Base-by-base conservation (phyloP, 2,113 vertebrate species). In the Phrynosoma platyrhinos region DNA sequence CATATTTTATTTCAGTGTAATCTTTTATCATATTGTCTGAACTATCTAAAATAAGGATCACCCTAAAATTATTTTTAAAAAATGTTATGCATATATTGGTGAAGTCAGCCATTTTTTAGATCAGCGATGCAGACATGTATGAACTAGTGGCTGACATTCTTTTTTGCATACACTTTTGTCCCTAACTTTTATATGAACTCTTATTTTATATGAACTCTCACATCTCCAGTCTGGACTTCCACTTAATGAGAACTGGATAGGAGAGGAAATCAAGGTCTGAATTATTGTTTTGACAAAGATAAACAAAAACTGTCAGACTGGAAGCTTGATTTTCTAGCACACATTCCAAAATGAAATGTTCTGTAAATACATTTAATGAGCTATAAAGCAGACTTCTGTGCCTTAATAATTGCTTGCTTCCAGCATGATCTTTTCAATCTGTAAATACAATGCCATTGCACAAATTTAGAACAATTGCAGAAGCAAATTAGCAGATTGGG, bases 11-110 rank as follows among this genome's bases (percentile, higher is more conserved):
- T 66, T 82, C 40, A 40, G 2, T 30, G 12, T 90, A 91, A 89
- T 87, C 77, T 90, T 89, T 88, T 89, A 72, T 32, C 62, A 40
- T 92, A 14, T 40, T 64, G 88, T 71, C 90, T 90, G 47, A 90
- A 30, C 83, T 79, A 92, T 89, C 42, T 62, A 14, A 62, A 62
- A 62, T 62, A 62, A 62, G 2, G 58, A 62, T 62, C 13, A 62
- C 18, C 58, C 58, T 62, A 62, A 62, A 58, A 62, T 18, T 16
- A 62, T 86, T 75, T 86, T 75, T 42, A 47, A 83, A n/a, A 93
- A 91, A 90, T 53, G 68, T 82, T 62, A 68, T 68, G 5, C 7
- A 27, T 68, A 88, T 90, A 87, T 58, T 84, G 77, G 87, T 88
- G 66, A 90, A 79, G 42, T 62, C 1, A 83, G n/a, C 76, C 27